A percentile compares a stretch with the other conserved stretches of the same genome.
Conservation (phyloP, 2,888 invertebrate genomes). For the Idaea straminata region DNA sequence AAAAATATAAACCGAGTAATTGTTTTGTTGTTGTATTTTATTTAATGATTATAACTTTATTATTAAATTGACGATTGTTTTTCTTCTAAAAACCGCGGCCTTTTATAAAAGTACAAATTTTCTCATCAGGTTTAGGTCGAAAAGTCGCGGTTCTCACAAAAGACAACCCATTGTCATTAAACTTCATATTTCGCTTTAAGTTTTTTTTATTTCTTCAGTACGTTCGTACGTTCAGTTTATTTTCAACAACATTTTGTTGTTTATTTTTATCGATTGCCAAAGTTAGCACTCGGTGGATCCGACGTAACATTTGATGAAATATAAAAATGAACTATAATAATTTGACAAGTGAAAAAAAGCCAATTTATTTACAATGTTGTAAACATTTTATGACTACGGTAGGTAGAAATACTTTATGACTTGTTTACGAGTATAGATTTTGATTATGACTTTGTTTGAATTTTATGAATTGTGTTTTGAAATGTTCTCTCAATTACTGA, state of each 20-base stretch:
- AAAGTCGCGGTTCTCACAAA: constrained; percentile 55
- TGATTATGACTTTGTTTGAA: constrained; percentile 59
- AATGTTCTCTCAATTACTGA: constrained; percentile 53
- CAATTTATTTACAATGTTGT: constrained; percentile 47
- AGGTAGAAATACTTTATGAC: constrained; percentile 50
- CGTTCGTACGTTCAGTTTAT: constrained; percentile 48
- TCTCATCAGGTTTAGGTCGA: constrained; percentile 68
- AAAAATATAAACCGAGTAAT: constrained; percentile 56
- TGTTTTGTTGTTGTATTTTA: constrained; percentile 78
- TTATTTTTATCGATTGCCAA: constrained; percentile 42
- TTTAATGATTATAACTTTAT: constrained; percentile 71
- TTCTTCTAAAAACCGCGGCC: constrained; percentile 49
- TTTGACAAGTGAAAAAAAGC: constrained; percentile 46
- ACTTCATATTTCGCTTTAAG: constrained; percentile 16
- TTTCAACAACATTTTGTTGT: constrained; percentile 47
- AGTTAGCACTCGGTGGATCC: constrained; percentile 46
- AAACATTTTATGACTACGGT: constrained; percentile 44
- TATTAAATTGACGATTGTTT: constrained; percentile 67
- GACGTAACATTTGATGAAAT: constrained; percentile 62
- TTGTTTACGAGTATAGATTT: constrained; percentile 47
- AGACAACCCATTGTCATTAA: constrained; percentile 57
- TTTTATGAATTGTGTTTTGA: constrained; percentile 63
- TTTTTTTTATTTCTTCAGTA: constrained; percentile 29
- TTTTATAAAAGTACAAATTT: constrained; percentile 75
- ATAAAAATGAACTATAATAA: constrained; percentile 65